Base-by-base conservation (phyloP, 2,113 vertebrate species). In the Microcebus tavaratra region DNA sequence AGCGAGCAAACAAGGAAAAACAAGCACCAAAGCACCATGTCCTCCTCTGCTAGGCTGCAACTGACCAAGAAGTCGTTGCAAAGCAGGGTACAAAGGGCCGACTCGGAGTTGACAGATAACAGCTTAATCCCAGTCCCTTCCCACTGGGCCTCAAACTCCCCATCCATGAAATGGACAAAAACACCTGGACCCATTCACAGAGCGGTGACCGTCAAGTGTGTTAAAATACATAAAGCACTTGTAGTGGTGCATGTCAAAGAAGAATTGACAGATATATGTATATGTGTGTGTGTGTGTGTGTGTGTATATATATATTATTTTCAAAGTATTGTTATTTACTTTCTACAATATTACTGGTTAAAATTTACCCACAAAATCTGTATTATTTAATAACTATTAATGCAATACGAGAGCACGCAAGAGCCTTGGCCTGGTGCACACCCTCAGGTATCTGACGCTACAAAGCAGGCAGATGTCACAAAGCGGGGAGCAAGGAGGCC, bases 331-430 rank as follows among this genome's bases (percentile, higher is more conserved):
- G 55, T 57, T 57, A 57, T 39, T 80, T 63, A 89, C 81, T 48
- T 73, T 92, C 76, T 70, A 34, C 3, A 31, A 34, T 20, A 45
- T 34, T 20, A 36, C 10, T 21, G 1, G 6, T 75, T 61, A 94
- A 53, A 67, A 87, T 96, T 78, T 67, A 94, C 34, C 89, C 68
- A 65, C 27, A 57, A 90, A 90, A n/a, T 63, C 39, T 45, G 61
- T 31, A 36, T 67, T 83, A 70, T 34, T 20, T 65, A 14, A 63
- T 45, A 78, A 83, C 86, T 50, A 73, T 63, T 34, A 63, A 17
- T 21, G 3, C 17, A 73, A 10, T 34, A 5, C 13, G 67, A n/a
- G 36, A 72, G 45, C 2, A 39, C 48, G 57, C 2, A 6, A 10
- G 34, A 88, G 53, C 25, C 8, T 11, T 14, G 23, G 29, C 25